Percentiles rank a stretch among this genome's conserved stretches.
Evolutionary conservation across 1,140 invertebrate genomes (phyloP).

Genomic region (Pseudobourletiella spinata): DNA sequence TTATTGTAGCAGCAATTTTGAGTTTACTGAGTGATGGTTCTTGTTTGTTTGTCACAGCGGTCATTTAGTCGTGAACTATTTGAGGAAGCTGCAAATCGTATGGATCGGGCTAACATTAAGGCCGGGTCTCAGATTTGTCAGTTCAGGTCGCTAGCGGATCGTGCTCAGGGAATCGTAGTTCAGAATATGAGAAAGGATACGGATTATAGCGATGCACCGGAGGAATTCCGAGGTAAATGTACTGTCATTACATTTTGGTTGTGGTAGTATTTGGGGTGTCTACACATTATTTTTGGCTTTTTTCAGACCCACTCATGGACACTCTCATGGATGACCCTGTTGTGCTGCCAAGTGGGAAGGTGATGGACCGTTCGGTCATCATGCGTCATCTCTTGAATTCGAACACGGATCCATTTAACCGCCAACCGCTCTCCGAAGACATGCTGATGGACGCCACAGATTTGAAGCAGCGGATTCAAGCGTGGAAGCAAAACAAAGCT

Average conservation of each 20-base stretch:
- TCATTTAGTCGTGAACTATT: conserved; percentile 89
- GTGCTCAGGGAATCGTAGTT: conserved; percentile 67
- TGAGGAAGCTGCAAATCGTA: conserved; percentile 70
- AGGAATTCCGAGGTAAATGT: conserved; percentile 72
- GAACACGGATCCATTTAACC: conserved; percentile 92
- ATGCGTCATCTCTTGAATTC: conserved; percentile 89
- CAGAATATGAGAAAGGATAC: conserved; percentile 78
- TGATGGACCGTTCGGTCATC: conserved; percentile 93
- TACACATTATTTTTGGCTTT: too few species aligned
- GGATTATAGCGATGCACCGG: conserved; percentile 90
- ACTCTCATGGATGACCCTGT: conserved; percentile 96
- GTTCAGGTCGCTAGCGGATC: conserved; percentile 67
- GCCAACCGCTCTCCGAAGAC: conserved; percentile 82
- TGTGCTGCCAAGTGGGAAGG: conserved; percentile 79
- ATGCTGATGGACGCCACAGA: conserved; percentile 64
- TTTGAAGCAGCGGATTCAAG: conserved; percentile 64
- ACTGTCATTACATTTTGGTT: conserved; percentile 3
- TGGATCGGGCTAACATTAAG: conserved; percentile 74
- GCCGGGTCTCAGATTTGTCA: conserved; percentile 69
- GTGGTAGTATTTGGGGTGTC: neutral
- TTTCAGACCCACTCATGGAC: conserved; percentile 87
- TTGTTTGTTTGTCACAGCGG: conserved; percentile 67
- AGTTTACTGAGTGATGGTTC: too few species aligned
- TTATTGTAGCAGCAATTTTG: too few species aligned
- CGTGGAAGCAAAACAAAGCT: conserved; percentile 62